These are phyloP conservation scores for Tridacna gigas DNA, from an alignment of 2,888 invertebrate species.

Conservation along the genomic window DNA sequence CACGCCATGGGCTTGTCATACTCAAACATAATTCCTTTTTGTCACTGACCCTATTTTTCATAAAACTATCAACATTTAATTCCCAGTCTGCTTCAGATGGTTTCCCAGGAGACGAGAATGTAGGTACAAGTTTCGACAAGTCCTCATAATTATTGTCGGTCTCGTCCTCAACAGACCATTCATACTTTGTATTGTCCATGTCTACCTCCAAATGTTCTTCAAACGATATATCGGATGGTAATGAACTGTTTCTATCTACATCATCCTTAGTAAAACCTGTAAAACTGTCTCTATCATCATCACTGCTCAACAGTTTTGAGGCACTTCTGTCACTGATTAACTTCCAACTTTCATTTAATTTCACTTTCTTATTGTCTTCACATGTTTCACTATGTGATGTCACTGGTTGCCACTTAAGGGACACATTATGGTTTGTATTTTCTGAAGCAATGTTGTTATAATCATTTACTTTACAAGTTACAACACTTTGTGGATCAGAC, in stretches of 20 bases:
- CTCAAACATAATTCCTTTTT: slow-evolving; percentile 34
- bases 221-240: slow-evolving; percentile 72
- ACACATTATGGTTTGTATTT: slow-evolving; percentile 4
- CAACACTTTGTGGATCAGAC: neutral
- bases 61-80: slow-evolving; percentile 72
- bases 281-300: slow-evolving; percentile 67
- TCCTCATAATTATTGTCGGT: slow-evolving; percentile 26
- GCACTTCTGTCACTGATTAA: slow-evolving; percentile 70
- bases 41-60: slow-evolving; percentile 62
- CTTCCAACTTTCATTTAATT: slow-evolving; percentile 70
- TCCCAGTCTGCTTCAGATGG: slow-evolving; percentile 75
- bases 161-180: slow-evolving; percentile 67
- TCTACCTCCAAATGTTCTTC: slow-evolving; percentile 69
- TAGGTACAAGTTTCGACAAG: slow-evolving; percentile 42
- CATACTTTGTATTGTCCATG: slow-evolving; percentile 66
- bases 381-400: neutral
- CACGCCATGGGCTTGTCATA: slow-evolving; percentile 39
- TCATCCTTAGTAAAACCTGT: slow-evolving; percentile 67
- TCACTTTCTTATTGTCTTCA: slow-evolving; percentile 63
- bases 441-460: neutral
- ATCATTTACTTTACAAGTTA: neutral
- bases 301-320: slow-evolving; percentile 66
- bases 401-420: slow-evolving; percentile 48
- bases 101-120: slow-evolving; percentile 74
- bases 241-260: slow-evolving; percentile 29